phyloP scores from a whole-genome alignment of 2,797 vertebrate genomes.

The Sebastes minor region DNA sequence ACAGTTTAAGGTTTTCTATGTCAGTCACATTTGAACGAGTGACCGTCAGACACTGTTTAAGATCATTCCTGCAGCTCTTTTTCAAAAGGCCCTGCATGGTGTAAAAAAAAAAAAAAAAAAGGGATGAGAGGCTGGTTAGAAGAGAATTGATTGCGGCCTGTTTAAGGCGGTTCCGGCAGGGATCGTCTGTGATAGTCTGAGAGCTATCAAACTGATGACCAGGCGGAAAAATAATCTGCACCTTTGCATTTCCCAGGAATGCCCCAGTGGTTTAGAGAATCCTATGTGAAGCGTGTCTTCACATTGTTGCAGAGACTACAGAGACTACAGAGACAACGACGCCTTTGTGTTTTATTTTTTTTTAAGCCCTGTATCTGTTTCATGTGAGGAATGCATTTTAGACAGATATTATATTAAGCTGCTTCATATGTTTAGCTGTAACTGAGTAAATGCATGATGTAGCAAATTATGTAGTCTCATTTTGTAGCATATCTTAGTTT shows the following conservation, averaged over 20 bases:
- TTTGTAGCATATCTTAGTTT: background rate
- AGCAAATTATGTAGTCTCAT: background rate
- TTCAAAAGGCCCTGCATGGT: conserved; percentile 17
- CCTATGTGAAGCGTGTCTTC: conserved; percentile 51
- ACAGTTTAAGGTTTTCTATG: background rate
- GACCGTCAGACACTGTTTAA: conserved; percentile 9
- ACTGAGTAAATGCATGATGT: background rate
- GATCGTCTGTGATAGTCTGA: conserved; percentile 66
- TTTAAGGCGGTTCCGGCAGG: conserved; percentile 63
- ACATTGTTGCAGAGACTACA: conserved; percentile 40
- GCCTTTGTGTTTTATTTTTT: conserved; percentile 2
- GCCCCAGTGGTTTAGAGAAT: conserved; percentile 51
- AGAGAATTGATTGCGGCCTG: conserved; percentile 72
- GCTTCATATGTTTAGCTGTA: conserved; percentile 8
- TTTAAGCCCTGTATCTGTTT: conserved; percentile 28
- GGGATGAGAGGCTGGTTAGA: conserved; percentile 54
- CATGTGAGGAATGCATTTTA: conserved; percentile 5
- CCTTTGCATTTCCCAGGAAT: conserved; percentile 77
- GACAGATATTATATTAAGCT: conserved; percentile 21
- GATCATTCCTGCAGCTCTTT: conserved; percentile 28
- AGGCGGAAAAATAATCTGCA: conserved; percentile 71
- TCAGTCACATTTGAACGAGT: conserved; percentile 10
- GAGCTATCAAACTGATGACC: conserved; percentile 79
- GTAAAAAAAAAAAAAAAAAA: conserved; percentile 2
- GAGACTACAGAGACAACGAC: conserved; percentile 23